Evolutionary conservation across 1,140 invertebrate genomes (phyloP), one percentile per base, ranked within the genome.

Genomic region (Watersipora subatra): DNA sequence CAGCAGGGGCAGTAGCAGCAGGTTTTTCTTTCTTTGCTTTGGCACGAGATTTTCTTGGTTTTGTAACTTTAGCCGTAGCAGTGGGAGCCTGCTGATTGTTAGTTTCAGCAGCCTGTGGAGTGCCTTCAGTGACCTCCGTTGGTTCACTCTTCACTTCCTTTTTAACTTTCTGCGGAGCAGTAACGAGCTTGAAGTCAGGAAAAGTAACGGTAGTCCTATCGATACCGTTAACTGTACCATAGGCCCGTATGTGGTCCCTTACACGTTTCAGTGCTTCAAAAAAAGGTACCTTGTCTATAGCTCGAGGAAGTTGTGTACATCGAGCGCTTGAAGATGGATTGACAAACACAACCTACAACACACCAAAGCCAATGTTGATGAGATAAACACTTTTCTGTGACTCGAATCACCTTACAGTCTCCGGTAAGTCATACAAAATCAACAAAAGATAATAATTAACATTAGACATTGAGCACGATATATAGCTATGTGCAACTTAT

Each of bases 261-360:
- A 97, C 91, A 78, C 95, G 95, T 76, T 93, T 93, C 22, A 97
- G 82, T 24, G 92, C 92, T 46, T 88, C 86, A 82, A 96, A 97
- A 83, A 96, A 97, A 67, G 93, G 93, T 34, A 97, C 91, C 81
- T 97, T 97, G 81, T 97, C 93, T 1, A 92, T 89, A 1, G 93
- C 92, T 67, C 93, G 85, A 0, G 94, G 94, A 68, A 97, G 82
- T 76, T 97, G 93, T 27, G 93, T 91, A 82, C 93, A 97, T 66
- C 93, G 85, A 34, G 94, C 93, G 77, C 91, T 94, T 25, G 93
- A 96, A 46, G 93, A 97, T 66, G 94, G 93, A 92, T 97, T 96
- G 73, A 97, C 93, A 91, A 91, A 97, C 83, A 96, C 92, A 77
- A 92, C 89, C 92, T 97, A 84, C 12, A 66, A 74, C 46, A 46